These are phyloP conservation scores for Rhinoptilus africanus DNA, from an alignment of 2,113 vertebrate species.

Conservation along the genomic window DNA sequence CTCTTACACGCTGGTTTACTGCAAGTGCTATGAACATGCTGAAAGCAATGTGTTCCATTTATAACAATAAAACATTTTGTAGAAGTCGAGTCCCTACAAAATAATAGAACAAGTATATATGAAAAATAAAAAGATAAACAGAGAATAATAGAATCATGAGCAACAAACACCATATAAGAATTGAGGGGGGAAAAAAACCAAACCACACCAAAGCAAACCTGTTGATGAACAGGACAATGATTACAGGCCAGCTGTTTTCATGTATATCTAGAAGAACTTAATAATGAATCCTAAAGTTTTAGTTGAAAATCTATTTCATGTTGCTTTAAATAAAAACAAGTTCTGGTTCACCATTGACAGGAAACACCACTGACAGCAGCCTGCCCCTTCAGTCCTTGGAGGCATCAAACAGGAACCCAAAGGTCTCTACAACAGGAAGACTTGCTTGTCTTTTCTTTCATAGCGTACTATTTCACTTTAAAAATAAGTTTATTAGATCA, in stretches of 20 bases:
- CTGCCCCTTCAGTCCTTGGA: neutral
- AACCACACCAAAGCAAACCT: neutral
- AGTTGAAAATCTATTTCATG: neutral
- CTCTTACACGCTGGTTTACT: neutral
- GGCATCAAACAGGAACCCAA: neutral
- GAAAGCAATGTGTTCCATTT: neutral
- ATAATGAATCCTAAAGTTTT: neutral
- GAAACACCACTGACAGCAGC: neutral
- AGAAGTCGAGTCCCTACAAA: neutral
- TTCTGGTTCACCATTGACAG: neutral
- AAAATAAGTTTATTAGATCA: neutral
- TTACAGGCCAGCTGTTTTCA: neutral
- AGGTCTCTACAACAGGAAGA: neutral
- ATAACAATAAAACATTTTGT: neutral
- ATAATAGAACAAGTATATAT: neutral
- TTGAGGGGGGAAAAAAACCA: neutral
- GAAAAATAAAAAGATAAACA: neutral
- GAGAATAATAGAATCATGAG: neutral
- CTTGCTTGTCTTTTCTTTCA: neutral
- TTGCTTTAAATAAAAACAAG: neutral
- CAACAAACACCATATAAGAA: neutral
- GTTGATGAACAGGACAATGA: neutral
- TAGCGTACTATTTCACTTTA: neutral
- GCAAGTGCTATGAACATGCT: neutral
- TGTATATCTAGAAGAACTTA: neutral